These are phyloP conservation scores for Spea multiplicata DNA, from an alignment of 2,113 vertebrate genomes.

Conservation along the genomic window DNA sequence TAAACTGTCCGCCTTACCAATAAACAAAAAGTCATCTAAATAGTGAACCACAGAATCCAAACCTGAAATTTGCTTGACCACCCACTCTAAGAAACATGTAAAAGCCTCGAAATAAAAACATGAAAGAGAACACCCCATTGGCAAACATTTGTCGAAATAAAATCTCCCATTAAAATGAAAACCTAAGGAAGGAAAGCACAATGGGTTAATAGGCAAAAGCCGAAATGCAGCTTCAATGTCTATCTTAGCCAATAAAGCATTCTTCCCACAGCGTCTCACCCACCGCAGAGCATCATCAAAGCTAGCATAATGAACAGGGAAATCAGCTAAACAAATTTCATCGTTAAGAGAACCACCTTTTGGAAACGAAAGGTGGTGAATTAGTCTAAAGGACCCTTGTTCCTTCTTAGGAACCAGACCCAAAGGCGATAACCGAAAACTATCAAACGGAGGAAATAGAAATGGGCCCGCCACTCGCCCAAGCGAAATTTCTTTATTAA, in stretches of 20 bases:
- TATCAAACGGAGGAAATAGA: not conserved
- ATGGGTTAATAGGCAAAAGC: not conserved
- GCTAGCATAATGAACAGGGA: too few species aligned
- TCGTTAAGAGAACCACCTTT: too few species aligned
- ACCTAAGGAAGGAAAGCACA: not conserved
- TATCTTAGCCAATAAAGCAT: not conserved
- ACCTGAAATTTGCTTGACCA: too few species aligned
- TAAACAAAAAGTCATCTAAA: not conserved
- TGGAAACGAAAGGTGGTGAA: too few species aligned
- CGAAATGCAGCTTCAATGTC: not conserved
- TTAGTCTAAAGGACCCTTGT: not conserved
- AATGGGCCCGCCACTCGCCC: not conserved
- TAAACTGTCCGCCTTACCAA: not conserved
- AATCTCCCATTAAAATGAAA: not conserved
- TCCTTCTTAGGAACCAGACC: not conserved
- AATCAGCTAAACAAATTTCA: too few species aligned
- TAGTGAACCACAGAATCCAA: not conserved
- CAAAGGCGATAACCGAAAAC: not conserved
- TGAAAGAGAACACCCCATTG: not conserved
- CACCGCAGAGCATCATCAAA: too few species aligned
- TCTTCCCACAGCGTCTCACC: not conserved
- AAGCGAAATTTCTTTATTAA: not conserved
- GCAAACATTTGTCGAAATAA: not conserved
- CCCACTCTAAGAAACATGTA: not conserved
- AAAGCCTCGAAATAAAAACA: not conserved